phyloP scores from a whole-genome alignment of 2,113 vertebrate genomes.

The Capreolus pygargus region DNA sequence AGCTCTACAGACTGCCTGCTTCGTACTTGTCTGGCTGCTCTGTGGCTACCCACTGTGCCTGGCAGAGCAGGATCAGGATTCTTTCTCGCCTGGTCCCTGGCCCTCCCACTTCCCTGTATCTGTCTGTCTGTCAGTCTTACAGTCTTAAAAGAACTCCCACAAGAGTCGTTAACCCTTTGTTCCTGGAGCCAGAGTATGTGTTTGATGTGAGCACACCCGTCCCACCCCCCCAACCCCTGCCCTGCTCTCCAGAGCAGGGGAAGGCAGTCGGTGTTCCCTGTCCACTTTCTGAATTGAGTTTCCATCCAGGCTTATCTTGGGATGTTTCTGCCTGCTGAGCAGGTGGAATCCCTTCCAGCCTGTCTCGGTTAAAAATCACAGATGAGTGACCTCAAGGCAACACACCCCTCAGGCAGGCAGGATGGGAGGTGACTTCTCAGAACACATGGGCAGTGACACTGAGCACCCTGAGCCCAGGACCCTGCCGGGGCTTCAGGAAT shows the following conservation, averaged over 20 bases:
- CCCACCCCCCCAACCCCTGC: rapidly evolving
- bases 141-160: not conserved
- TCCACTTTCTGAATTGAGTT: not conserved
- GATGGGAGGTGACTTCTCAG: not conserved
- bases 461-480: not conserved
- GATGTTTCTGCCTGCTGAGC: not conserved
- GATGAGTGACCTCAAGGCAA: rapidly evolving
- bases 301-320: not conserved
- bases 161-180: not conserved
- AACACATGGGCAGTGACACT: not conserved
- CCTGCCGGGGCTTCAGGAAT: rapidly evolving
- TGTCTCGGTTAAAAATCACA: not conserved
- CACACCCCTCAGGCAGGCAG: not conserved
- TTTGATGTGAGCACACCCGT: rapidly evolving
- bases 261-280: no score
- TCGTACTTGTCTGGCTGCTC: not conserved
- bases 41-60: not conserved
- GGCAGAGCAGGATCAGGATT: not conserved
- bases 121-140: no score
- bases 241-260: not conserved
- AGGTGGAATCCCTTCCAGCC: not conserved
- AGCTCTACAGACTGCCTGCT: no score
- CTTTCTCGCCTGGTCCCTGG: not conserved
- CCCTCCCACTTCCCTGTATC: not conserved
- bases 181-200: not conserved